Evolutionary conservation across 2,797 vertebrate species (phyloP).

Genomic region (Darevskia mixta): DNA sequence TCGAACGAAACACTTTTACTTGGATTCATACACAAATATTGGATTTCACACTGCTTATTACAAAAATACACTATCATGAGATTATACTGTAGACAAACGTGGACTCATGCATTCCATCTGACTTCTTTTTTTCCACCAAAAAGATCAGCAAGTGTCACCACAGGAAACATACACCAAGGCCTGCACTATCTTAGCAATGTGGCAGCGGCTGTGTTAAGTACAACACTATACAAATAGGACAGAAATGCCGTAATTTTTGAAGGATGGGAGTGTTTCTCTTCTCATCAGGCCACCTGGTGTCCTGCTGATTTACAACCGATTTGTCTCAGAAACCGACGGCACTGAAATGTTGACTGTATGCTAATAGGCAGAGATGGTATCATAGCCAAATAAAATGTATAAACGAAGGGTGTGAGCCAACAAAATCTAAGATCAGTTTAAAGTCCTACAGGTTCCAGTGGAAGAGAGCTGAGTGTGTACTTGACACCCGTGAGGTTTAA

Average conservation of each 20-base stretch:
- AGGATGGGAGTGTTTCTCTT: slow-evolving; percentile 55
- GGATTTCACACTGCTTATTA: slow-evolving; percentile 73
- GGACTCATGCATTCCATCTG: slow-evolving; percentile 61
- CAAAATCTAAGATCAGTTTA: neutral
- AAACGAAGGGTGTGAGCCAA: neutral
- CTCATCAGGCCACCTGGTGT: neutral
- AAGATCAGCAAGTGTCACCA: slow-evolving; percentile 73
- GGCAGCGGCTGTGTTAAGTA: slow-evolving; percentile 70
- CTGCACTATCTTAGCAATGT: slow-evolving; percentile 73
- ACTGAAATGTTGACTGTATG: slow-evolving; percentile 8
- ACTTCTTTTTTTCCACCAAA: slow-evolving; percentile 76
- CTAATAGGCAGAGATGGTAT: slow-evolving; percentile 22
- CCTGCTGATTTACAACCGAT: slow-evolving; percentile 25
- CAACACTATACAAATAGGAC: slow-evolving; percentile 73
- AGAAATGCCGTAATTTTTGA: slow-evolving; percentile 63
- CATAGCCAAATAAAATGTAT: neutral
- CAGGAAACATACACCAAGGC: slow-evolving; percentile 76
- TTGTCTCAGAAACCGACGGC: slow-evolving; percentile 9
- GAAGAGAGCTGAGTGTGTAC: neutral
- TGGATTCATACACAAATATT: slow-evolving; percentile 59
- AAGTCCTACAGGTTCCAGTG: neutral
- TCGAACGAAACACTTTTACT: slow-evolving; percentile 60
- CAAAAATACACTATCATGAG: slow-evolving; percentile 75
- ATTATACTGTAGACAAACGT: slow-evolving; percentile 66
- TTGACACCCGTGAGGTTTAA: neutral